phyloP scores from a whole-genome alignment of 2,113 vertebrate species.

The Corythaeola cristata region DNA sequence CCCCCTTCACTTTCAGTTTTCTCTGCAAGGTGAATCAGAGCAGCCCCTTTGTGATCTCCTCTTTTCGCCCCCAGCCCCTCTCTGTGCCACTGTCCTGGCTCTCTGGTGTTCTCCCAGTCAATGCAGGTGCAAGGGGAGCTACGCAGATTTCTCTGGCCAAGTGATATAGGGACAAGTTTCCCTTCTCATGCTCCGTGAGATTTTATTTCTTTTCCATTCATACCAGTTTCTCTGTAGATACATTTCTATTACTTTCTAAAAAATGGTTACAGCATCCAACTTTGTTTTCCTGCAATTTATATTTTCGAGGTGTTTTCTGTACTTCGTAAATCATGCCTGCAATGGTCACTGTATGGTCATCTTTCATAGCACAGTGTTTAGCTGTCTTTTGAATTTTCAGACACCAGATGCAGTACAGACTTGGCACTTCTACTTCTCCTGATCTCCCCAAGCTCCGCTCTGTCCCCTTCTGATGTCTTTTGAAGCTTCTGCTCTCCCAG shows the following conservation, averaged over 20 bases:
- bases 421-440: neutral
- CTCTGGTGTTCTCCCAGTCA: neutral
- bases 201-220: neutral
- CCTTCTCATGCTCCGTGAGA: neutral
- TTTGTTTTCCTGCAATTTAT: neutral
- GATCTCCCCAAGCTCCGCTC: neutral
- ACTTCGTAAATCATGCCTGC: neutral
- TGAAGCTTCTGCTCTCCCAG: neutral
- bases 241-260: neutral
- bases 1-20: neutral
- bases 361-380: neutral
- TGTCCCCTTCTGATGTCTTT: neutral
- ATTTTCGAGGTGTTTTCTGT: neutral
- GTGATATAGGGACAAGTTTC: neutral
- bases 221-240: neutral
- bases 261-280: neutral
- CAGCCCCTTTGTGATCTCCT: neutral
- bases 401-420: neutral
- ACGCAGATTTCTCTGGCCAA: neutral
- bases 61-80: neutral
- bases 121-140: neutral
- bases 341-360: too few relatives aligned
- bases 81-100: neutral
- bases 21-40: neutral
- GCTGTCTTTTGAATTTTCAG: neutral